Base-by-base conservation (phyloP, 2,113 vertebrate species). In the Kryptolebias marmoratus region DNA sequence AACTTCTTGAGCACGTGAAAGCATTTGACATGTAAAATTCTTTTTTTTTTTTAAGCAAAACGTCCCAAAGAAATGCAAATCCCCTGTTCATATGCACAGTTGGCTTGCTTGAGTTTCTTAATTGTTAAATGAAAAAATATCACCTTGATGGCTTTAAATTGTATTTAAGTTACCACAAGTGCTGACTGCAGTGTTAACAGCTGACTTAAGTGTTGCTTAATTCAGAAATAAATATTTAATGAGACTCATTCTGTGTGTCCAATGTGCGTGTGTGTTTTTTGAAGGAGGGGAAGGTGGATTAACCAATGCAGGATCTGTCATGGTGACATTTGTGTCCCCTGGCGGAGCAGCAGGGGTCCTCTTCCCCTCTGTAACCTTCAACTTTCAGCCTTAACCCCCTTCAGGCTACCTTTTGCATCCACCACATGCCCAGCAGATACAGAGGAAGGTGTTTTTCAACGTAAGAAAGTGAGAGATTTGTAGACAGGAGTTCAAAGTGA, bases 361-460 rank as follows among this genome's bases (percentile, higher is more conserved):
- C 86, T 92, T 94, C 89, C 92, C 92, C 94, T 88, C 90, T 68
- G 72, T 93, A 94, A 94, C 94, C 93, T 94, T 94, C 93, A 95
- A 91, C 94, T 94, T 92, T 91, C 92, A 93, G 92, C 90, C 89
- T 88, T 90, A 84, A 92, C 90, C 91, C 86, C 89, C 80, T 83
- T 82, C 78, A 61, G 77, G 77, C 85, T 81, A 75, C 87, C 79
- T 75, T 81, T 80, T 77, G 73, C n/a, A 76, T 69, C 79, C 83
- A 75, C 86, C 86, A 82, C 85, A 83, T 83, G 56, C 80, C 78
- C 80, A 62, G 68, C 75, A 68, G 31, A 49, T 72, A 68, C 55
- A 10, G 30, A 48, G 68, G 72, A 78, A 84, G 75, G 81, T 64
- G 59, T 53, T 2, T 32, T 44, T 1, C 31, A 69, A 77, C 14